phyloP scores from a whole-genome alignment of 2,113 vertebrate species.

The Gasterosteus aculeatus region DNA sequence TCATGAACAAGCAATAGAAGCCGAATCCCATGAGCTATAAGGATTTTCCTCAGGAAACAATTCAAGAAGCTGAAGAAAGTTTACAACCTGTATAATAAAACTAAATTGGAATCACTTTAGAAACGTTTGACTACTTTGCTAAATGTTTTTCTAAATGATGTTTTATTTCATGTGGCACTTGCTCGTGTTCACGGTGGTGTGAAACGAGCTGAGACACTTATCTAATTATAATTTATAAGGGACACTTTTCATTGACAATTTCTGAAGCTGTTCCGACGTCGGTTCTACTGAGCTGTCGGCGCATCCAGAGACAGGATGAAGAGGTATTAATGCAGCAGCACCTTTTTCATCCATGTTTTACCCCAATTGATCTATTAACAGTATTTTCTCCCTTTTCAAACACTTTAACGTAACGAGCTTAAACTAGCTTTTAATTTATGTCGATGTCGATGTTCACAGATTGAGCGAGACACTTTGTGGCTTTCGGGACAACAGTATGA shows the following conservation, averaged over 20 bases:
- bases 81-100: not conserved
- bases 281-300: not conserved
- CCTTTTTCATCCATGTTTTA: slow-evolving; percentile 3
- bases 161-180: not conserved
- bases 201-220: not conserved
- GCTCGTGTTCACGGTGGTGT: not conserved
- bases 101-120: not conserved
- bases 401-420: not conserved
- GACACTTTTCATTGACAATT: not conserved
- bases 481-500: not conserved
- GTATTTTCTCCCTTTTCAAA: not conserved
- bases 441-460: slow-evolving; percentile 9
- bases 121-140: not conserved
- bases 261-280: not conserved
- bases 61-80: not conserved
- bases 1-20: not conserved
- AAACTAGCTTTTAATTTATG: not conserved
- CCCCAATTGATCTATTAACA: too few species aligned
- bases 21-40: not conserved
- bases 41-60: not conserved
- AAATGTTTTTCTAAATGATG: not conserved
- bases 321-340: not conserved
- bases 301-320: slow-evolving; percentile 8
- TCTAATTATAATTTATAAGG: not conserved
- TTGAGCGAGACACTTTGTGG: not conserved